Conservation (phyloP, 2,797 vertebrate species). For the Morelia viridis region DNA sequence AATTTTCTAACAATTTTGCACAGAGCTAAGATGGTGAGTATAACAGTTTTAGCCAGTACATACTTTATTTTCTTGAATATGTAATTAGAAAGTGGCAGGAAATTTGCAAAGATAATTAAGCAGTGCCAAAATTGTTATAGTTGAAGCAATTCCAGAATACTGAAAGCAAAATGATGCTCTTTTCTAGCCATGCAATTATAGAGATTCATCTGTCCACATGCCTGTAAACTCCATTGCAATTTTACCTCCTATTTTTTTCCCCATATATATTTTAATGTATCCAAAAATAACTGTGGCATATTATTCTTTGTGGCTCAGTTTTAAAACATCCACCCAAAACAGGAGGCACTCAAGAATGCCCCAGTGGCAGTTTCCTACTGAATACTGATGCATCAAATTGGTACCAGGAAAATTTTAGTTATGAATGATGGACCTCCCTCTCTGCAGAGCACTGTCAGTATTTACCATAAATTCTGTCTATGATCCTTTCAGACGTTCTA, state of each 20-base stretch:
- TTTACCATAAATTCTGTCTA: background rate
- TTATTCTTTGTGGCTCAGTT: background rate
- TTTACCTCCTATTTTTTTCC: background rate
- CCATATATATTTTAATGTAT: background rate
- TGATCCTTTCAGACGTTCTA: background rate
- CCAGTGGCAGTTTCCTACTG: background rate
- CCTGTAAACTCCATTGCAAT: background rate
- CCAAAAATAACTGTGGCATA: background rate
- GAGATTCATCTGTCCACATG: constrained; percentile 30
- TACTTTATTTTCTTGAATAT: constrained; percentile 60
- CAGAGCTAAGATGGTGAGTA: constrained; percentile 24
- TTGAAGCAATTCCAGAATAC: constrained; percentile 27
- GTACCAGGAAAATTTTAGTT: background rate
- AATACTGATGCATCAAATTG: background rate
- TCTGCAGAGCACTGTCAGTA: background rate
- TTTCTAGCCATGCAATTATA: constrained; percentile 26
- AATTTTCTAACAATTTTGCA: constrained; percentile 28
- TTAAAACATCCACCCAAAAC: background rate
- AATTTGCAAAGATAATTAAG: constrained; percentile 55
- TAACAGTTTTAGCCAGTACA: constrained; percentile 42
- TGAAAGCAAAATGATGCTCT: constrained; percentile 41
- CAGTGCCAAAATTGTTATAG: constrained; percentile 32
- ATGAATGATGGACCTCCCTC: background rate
- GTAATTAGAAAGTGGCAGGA: constrained; percentile 52
- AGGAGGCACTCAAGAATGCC: background rate